Evolutionary conservation across 1,140 invertebrate genomes (phyloP), one percentile per base, ranked within the genome.

Genomic region (Cyclina sinensis): DNA sequence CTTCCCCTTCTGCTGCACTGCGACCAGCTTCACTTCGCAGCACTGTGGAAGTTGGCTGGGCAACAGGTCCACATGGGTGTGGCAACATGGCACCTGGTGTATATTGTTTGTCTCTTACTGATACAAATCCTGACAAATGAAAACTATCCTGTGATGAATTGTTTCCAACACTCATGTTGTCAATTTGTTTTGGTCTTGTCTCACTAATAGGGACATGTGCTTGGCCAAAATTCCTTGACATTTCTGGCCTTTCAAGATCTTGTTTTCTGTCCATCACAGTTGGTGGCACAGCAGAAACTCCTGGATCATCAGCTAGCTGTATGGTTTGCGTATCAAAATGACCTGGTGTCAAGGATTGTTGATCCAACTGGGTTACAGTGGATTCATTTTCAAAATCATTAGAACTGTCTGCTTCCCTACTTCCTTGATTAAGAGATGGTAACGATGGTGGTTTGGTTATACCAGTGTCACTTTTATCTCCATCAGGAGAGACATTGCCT

Each of bases 41-140:
- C 5, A 70, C 32, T 7, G 65, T 37, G 37, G 43, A 27, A 0
- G 14, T 24, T 51, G 74, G 74, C 14, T 78, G 74, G 16, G 30
- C 74, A 14, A 78, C 18, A n/a, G 46, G 30, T 51, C 74, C 74
- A 30, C 54, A 24, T 18, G 74, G 74, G 21, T 54, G 43, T 18
- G 14, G 24, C 2, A 78, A 1, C 18, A 35, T 21, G 24, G 24
- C 14, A n/a, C 74, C 74, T 5, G 74, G 74, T 12, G 35, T 37
- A 21, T 54, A 78, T 14, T 48, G 43, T 54, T 78, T 51, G 48
- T 30, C n/a, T 16, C 24, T 78, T n/a, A 78, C 24, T 51, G 74
- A 78, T 14, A 78, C 74, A 51, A 78, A 51, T 24, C 74, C 74
- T 12, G 74, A 48, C 21, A 51, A 32, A 5, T 24, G 5, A 35